phyloP scores from a whole-genome alignment of 2,888 invertebrate species.

The Napeogenes inachia region DNA sequence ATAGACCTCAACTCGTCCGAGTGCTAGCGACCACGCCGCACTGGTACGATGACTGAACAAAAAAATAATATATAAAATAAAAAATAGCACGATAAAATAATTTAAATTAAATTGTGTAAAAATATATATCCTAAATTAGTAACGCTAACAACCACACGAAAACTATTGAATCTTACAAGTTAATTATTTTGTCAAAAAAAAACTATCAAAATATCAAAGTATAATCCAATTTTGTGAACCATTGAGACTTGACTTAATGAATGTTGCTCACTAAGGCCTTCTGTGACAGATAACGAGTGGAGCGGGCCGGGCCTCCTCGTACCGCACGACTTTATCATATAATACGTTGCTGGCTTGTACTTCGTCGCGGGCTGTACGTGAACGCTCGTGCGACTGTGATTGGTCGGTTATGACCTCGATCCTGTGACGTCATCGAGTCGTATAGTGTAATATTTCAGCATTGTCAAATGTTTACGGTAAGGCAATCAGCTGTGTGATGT shows the following conservation, averaged over 20 bases:
- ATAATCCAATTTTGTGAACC: no score
- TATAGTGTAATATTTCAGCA: slow-evolving; percentile 17
- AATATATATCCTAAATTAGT: no score
- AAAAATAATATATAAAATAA: no score
- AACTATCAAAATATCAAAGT: no score
- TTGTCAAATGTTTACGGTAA: slow-evolving; percentile 23
- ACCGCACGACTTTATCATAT: slow-evolving; percentile 9
- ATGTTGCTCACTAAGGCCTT: not conserved
- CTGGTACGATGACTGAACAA: not conserved
- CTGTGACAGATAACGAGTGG: slow-evolving; percentile 17
- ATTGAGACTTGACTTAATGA: no score
- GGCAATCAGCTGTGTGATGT: slow-evolving; percentile 30
- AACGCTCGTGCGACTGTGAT: not conserved
- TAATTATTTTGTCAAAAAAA: no score
- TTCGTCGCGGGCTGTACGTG: slow-evolving; percentile 8
- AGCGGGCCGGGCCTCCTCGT: slow-evolving; percentile 1
- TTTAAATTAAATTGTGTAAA: no score
- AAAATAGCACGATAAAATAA: no score
- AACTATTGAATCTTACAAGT: no score
- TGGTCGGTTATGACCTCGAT: slow-evolving; percentile 10
- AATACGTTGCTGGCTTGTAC: slow-evolving; percentile 25
- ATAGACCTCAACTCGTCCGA: slow-evolving; percentile 76
- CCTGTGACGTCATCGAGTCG: slow-evolving; percentile 8
- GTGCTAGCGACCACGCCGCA: slow-evolving; percentile 45
- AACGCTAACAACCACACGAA: no score